A percentile compares a stretch with the other conserved stretches of the same genome.
These are phyloP conservation scores for Brachymystax lenok DNA, from an alignment of 2,797 vertebrate genomes.

Conservation along the genomic window DNA sequence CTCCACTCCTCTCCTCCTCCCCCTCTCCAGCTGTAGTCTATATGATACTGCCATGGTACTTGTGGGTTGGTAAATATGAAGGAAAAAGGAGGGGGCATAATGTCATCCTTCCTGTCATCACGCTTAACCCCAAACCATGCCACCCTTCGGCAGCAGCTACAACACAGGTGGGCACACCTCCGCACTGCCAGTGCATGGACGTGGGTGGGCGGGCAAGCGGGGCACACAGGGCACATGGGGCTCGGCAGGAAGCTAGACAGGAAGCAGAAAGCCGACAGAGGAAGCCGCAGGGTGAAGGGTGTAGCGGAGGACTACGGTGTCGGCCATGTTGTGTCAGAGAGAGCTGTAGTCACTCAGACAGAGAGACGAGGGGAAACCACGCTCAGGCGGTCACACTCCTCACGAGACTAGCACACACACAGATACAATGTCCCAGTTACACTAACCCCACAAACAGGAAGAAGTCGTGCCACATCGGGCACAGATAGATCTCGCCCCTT, in stretches of 20 bases:
- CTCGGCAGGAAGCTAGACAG: slow-evolving; percentile 40
- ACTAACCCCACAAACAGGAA: slow-evolving; percentile 65
- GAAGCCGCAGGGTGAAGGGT: slow-evolving; percentile 30
- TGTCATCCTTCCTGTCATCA: slow-evolving; percentile 57
- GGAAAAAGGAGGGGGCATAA: slow-evolving; percentile 35
- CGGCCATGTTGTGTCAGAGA: slow-evolving; percentile 51
- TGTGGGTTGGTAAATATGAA: background rate
- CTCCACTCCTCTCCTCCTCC: background rate
- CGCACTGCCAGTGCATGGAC: slow-evolving; percentile 33
- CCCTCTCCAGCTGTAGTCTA: slow-evolving; percentile 13
- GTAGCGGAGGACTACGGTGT: slow-evolving; percentile 25
- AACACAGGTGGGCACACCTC: slow-evolving; percentile 62
- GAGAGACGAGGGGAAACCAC: slow-evolving; percentile 33
- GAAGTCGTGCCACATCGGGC: slow-evolving; percentile 63
- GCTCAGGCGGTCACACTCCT: slow-evolving; percentile 49
- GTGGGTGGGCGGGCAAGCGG: slow-evolving; percentile 42
- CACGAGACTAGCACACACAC: slow-evolving; percentile 30
- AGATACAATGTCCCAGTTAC: slow-evolving; percentile 64
- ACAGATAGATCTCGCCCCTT: slow-evolving; percentile 39
- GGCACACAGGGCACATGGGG: background rate
- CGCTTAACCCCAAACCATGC: slow-evolving; percentile 55
- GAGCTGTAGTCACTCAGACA: slow-evolving; percentile 23
- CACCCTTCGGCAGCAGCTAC: slow-evolving; percentile 31
- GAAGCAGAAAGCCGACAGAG: slow-evolving; percentile 42
- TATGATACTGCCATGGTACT: background rate